These are phyloP conservation scores for Oceanodroma leucorhoa DNA, from an alignment of 2,797 vertebrate genomes.

Conservation along the genomic window DNA sequence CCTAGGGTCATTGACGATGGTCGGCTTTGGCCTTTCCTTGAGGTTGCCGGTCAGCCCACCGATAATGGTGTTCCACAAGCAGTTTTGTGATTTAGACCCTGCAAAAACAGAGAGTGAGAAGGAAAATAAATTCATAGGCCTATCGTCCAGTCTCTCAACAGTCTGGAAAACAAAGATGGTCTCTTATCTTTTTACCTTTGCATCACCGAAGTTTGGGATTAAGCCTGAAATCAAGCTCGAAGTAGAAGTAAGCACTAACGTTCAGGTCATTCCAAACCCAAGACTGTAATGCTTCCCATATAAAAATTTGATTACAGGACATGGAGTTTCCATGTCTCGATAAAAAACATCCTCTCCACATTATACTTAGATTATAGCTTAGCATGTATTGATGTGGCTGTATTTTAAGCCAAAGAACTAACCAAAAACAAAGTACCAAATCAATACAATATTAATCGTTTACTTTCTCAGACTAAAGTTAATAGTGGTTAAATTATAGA, in stretches of 20 bases:
- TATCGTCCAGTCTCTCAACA: neutral
- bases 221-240: neutral
- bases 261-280: neutral
- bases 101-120: neutral
- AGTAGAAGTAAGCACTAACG: neutral
- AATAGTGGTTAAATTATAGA: neutral
- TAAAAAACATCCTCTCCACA: neutral
- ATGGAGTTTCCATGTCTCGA: neutral
- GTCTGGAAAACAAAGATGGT: neutral
- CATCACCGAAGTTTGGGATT: neutral
- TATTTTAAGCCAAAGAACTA: neutral
- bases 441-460: neutral
- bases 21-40: conserved; percentile 83
- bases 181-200: neutral
- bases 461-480: neutral
- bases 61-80: conserved; percentile 88
- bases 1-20: conserved; percentile 80
- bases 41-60: conserved; percentile 80
- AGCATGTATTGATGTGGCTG: neutral
- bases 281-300: neutral
- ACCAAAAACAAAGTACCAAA: neutral
- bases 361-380: neutral
- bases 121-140: neutral
- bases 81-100: conserved; percentile 95
- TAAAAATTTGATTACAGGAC: neutral